These are phyloP conservation scores for Pangasius djambal DNA, from an alignment of 2,797 vertebrate species.

Conservation along the genomic window DNA sequence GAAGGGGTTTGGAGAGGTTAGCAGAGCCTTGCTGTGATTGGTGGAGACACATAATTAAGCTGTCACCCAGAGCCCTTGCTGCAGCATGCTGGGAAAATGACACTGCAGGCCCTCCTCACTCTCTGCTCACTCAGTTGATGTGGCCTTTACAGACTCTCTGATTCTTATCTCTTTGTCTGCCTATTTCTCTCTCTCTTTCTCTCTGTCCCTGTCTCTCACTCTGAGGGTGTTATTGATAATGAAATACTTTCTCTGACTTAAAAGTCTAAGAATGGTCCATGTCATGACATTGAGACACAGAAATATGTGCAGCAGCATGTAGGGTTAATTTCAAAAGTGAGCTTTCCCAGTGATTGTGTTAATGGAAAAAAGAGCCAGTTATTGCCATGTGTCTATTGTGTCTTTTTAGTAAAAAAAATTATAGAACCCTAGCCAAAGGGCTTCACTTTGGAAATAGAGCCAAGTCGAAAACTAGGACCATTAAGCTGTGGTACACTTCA, in stretches of 20 bases:
- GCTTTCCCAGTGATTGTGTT: neutral
- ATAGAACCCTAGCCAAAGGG: neutral
- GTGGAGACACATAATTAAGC: constrained; percentile 81
- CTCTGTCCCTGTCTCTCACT: neutral
- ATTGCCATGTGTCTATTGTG: neutral
- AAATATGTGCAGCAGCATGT: neutral
- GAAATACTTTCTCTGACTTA: constrained; percentile 13
- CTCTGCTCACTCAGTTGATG: constrained; percentile 45
- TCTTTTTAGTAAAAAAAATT: neutral
- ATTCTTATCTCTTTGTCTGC: constrained; percentile 24
- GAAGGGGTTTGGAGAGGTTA: constrained; percentile 74
- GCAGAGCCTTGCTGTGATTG: constrained; percentile 72
- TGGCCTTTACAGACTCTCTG: constrained; percentile 54
- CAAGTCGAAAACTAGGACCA: neutral
- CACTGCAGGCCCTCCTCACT: constrained; percentile 49
- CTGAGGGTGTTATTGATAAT: neutral
- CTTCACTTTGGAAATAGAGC: neutral
- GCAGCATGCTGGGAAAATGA: constrained; percentile 53
- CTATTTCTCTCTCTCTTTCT: constrained; percentile 7
- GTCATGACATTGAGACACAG: constrained; percentile 2
- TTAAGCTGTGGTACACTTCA: neutral
- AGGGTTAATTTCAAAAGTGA: neutral
- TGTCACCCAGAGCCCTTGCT: constrained; percentile 62
- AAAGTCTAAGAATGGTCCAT: neutral
- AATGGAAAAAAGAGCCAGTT: neutral